Percentiles rank a stretch among this genome's conserved stretches.
Evolutionary conservation across 1,140 invertebrate species (phyloP).

Genomic region (Limonius californicus): DNA sequence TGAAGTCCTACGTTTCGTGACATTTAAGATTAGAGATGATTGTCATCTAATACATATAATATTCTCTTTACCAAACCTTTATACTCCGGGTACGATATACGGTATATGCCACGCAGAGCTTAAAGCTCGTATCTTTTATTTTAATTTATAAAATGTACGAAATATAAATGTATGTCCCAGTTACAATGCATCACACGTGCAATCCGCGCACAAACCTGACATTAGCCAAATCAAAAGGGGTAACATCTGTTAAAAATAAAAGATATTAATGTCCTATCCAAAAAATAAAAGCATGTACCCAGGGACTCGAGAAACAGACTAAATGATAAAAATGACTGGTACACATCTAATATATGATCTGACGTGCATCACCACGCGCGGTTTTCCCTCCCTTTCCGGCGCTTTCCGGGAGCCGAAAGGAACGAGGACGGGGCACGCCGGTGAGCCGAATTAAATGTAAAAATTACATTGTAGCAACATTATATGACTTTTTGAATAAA

Average conservation of each 20-base stretch:
- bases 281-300: slow-evolving; percentile 17
- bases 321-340: slow-evolving; percentile 17
- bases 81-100: no score
- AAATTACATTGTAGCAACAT: slow-evolving; percentile 14
- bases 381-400: not conserved
- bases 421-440: not conserved
- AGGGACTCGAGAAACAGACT: slow-evolving; percentile 11
- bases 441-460: slow-evolving; percentile 5
- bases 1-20: no score
- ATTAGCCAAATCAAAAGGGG: slow-evolving; percentile 12
- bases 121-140: no score
- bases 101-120: no score
- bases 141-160: no score
- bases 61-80: no score
- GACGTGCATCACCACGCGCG: not conserved
- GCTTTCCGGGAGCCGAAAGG: not conserved
- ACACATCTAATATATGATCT: slow-evolving; percentile 16
- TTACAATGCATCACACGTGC: not conserved
- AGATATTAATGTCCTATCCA: slow-evolving; percentile 16
- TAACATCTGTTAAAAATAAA: slow-evolving; percentile 18
- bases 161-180: no score
- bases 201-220: not conserved
- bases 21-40: no score
- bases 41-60: no score
- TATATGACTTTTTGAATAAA: slow-evolving; percentile 20